These are phyloP conservation scores for Chaetorhynchus papuensis DNA, from an alignment of 2,113 vertebrate species.

Conservation along the genomic window DNA sequence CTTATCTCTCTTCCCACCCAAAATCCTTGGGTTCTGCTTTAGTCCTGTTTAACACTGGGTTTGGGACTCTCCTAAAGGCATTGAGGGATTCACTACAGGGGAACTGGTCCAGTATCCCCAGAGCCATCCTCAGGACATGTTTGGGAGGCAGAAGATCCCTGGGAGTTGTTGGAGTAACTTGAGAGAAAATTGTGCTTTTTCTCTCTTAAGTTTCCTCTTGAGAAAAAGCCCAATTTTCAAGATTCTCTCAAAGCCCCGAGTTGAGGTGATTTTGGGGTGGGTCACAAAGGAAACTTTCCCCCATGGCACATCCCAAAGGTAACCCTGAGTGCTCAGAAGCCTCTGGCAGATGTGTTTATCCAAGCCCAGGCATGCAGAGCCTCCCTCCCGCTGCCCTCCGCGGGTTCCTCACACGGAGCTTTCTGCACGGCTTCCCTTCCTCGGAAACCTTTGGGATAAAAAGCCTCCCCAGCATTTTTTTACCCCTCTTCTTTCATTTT, in stretches of 20 bases:
- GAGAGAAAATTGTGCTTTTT: background rate
- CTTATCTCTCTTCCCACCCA: background rate
- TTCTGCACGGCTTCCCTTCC: background rate
- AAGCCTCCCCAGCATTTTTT: background rate
- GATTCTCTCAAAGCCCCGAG: background rate
- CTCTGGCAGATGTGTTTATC: background rate
- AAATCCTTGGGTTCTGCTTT: background rate
- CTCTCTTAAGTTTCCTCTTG: too few species aligned
- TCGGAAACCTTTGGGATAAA: background rate
- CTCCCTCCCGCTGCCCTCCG: background rate
- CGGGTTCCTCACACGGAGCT: fast-evolving
- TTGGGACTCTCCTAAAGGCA: background rate
- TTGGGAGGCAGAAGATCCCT: background rate
- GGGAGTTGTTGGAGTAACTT: fast-evolving
- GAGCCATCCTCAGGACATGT: background rate
- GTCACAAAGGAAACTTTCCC: background rate
- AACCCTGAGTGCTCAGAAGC: background rate
- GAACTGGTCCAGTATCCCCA: background rate
- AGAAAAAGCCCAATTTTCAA: background rate
- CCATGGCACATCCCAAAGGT: fast-evolving
- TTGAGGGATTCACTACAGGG: background rate
- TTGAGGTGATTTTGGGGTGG: background rate
- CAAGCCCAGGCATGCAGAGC: background rate
- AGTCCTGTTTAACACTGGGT: background rate
- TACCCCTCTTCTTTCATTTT: background rate